These are phyloP conservation scores for Monochamus saltuarius DNA, from an alignment of 1,140 invertebrate species.

Conservation along the genomic window DNA sequence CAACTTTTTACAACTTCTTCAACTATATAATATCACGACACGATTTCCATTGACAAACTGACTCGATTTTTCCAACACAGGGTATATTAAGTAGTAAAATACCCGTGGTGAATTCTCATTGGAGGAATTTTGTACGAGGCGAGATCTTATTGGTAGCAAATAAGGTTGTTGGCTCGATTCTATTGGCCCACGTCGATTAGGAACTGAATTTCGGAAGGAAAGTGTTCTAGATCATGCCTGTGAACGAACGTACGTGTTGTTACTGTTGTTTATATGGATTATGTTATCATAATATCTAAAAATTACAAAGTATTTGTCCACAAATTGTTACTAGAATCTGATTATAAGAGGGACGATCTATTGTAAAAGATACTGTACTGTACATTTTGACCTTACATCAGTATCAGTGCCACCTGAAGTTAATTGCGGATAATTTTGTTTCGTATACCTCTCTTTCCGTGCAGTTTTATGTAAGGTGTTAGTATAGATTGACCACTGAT, in stretches of 20 bases:
- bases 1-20: background rate
- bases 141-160: slow-evolving; percentile 41
- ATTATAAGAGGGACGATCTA: too few species aligned
- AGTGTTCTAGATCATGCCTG: slow-evolving; percentile 14
- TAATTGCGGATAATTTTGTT: too few species aligned
- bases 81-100: slow-evolving; percentile 54
- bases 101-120: slow-evolving; percentile 57
- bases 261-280: background rate
- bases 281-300: too few species aligned
- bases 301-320: too few species aligned
- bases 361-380: too few species aligned
- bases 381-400: too few species aligned
- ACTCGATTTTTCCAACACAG: slow-evolving; percentile 45
- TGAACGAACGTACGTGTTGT: background rate
- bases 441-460: too few species aligned
- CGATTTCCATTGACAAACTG: slow-evolving; percentile 47
- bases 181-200: slow-evolving; percentile 59
- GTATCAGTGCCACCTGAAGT: too few species aligned
- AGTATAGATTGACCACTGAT: too few species aligned
- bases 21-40: background rate
- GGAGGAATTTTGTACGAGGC: slow-evolving; percentile 43
- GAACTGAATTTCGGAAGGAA: background rate
- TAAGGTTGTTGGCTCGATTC: slow-evolving; percentile 53
- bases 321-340: too few species aligned
- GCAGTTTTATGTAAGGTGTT: too few species aligned